Base-by-base conservation (phyloP, 2,888 invertebrate species). In the Agrotis exclamationis region DNA sequence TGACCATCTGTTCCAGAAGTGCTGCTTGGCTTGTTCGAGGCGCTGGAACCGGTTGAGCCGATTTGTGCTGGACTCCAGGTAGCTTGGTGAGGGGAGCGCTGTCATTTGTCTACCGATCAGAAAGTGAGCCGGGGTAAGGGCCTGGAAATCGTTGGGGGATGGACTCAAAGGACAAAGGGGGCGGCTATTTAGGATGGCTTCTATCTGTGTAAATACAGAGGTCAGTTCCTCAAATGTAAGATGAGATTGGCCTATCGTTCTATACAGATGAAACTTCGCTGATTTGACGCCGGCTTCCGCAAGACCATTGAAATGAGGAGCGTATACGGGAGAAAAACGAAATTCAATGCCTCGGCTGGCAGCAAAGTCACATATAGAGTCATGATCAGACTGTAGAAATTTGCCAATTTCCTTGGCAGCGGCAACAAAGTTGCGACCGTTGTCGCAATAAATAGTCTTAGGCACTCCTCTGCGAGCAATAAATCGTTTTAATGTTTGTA, bases 161-260 rank as follows among this genome's bases (percentile, higher is more conserved):
- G 59, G 28, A 18, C 28, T 47, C 7, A 60, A 6, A 47, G n/a
- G 47, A 60, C 60, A 48, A 5, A 60, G 28, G 28, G 60, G 60
- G n/a, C 60, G 47, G 60, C 60, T 60, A 24, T 60, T 60, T 24
- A 60, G 48, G n/a, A 48, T 48, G 3, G 48, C 48, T 9, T 60
- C 60, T 28, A 60, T 48, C 28, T 59, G 59, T 16, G 59, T 18
- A 59, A 59, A 45, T 6, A 59, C 18, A 22, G 47, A 24, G 22
- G 53, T 53, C 24, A 53, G 16, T 24, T 53, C 24, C 53, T 24
- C 53, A 18, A 53, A 53, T 53, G 16, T 24, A 16, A 53, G 53
- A 24, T 53, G 24, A 53, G 48, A 50, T 20, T 50, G 24, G 16
- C 24, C 24, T 53, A 24, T 6, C 16, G 14, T 24, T 24, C 53